Percentiles rank a stretch among this genome's conserved stretches.
phyloP scores from a whole-genome alignment of 2,888 invertebrate genomes.

The Ferdinandea cuprea region DNA sequence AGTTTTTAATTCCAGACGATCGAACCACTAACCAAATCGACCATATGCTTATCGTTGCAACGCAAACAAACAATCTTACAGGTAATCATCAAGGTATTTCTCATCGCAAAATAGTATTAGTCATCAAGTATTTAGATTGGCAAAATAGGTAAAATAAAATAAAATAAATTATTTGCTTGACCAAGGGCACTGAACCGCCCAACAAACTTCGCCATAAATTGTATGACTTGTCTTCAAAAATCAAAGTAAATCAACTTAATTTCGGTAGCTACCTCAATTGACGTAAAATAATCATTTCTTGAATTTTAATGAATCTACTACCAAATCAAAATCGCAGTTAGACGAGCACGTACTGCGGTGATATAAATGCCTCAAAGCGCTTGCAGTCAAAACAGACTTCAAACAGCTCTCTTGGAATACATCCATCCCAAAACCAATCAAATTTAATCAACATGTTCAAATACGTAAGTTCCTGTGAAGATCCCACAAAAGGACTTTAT shows the following conservation, averaged over 20 bases:
- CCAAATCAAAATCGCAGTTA: too few species aligned
- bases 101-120: too few species aligned
- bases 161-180: too few species aligned
- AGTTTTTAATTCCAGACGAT: too few species aligned
- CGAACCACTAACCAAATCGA: too few species aligned
- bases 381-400: background rate
- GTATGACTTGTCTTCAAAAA: background rate
- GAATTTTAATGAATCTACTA: background rate
- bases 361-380: background rate
- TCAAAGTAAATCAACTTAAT: background rate
- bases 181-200: background rate
- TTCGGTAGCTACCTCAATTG: background rate
- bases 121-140: too few species aligned
- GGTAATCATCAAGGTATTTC: too few species aligned
- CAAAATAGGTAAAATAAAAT: too few species aligned
- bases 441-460: conserved; percentile 33
- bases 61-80: too few species aligned
- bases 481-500: background rate
- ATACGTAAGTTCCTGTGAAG: conserved; percentile 17
- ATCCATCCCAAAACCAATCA: background rate
- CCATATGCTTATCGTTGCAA: too few species aligned
- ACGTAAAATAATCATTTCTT: background rate
- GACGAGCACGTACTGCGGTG: background rate
- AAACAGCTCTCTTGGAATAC: background rate
- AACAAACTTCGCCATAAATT: too few species aligned